A percentile compares a stretch with the other conserved stretches of the same genome.
These are phyloP conservation scores for Dolichopus griseipennis DNA, from an alignment of 2,888 invertebrate species.

Conservation along the genomic window DNA sequence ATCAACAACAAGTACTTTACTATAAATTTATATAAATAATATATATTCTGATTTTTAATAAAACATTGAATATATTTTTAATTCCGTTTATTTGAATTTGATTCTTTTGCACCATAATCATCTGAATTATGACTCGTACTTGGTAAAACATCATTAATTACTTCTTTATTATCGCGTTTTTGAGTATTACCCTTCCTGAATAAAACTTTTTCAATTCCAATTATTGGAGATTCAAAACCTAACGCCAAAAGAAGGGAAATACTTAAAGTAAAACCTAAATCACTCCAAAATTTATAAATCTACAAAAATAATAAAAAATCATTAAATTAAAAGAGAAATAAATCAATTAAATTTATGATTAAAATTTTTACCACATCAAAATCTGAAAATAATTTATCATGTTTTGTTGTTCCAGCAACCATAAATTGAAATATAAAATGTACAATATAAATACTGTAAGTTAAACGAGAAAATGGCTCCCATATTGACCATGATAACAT, in stretches of 20 bases:
- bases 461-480: slow-evolving; percentile 37
- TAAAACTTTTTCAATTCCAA: slow-evolving; percentile 34
- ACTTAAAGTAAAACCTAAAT: slow-evolving; percentile 19
- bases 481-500: slow-evolving; percentile 39
- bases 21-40: too few species aligned
- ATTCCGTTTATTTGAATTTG: too few species aligned
- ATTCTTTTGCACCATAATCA: too few species aligned
- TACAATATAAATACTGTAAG: slow-evolving; percentile 41
- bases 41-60: too few species aligned
- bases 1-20: too few species aligned
- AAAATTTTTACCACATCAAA: slow-evolving; percentile 36
- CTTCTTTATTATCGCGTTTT: too few species aligned
- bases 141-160: too few species aligned
- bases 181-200: slow-evolving; percentile 24
- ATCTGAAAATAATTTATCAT: slow-evolving; percentile 35
- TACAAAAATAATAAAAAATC: slow-evolving; percentile 16
- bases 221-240: slow-evolving; percentile 38
- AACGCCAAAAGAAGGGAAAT: slow-evolving; percentile 32
- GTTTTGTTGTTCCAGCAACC: slow-evolving; percentile 32
- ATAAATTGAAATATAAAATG: slow-evolving; percentile 38
- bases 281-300: slow-evolving; percentile 21
- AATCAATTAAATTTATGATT: background rate
- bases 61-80: too few species aligned
- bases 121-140: too few species aligned
- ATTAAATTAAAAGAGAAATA: background rate